Percentiles rank a stretch among this genome's conserved stretches.
Conservation (phyloP, 2,888 invertebrate species). For the Drosophila testacea region DNA sequence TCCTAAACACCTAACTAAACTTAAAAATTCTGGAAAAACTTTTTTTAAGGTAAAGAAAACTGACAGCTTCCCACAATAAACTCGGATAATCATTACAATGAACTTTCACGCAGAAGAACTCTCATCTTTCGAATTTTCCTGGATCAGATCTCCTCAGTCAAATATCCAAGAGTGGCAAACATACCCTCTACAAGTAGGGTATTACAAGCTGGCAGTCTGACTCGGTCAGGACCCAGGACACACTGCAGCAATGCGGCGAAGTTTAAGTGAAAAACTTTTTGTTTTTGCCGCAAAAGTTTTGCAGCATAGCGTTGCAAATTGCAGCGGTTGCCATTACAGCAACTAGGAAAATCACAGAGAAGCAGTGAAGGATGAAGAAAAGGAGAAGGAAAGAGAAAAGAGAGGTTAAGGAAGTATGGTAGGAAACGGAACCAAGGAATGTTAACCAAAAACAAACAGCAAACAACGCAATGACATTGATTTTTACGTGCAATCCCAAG, state of each 20-base stretch:
- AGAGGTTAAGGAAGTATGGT: constrained; percentile 14
- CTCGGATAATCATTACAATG: too few relatives aligned
- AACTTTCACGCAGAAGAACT: too few relatives aligned
- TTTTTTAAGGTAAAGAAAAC: too few relatives aligned
- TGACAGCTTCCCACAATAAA: too few relatives aligned
- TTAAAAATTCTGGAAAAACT: too few relatives aligned
- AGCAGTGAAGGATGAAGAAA: constrained; percentile 1
- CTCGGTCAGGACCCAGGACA: constrained; percentile 34
- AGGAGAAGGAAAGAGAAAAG: too few relatives aligned
- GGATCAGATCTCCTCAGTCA: background rate
- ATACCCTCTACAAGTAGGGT: constrained; percentile 15
- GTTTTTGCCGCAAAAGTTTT: constrained; percentile 73
- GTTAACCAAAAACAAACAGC: constrained; percentile 77
- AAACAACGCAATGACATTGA: constrained; percentile 78
- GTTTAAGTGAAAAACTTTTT: constrained; percentile 79
- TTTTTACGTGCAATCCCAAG: constrained; percentile 59
- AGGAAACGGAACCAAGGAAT: constrained; percentile 73
- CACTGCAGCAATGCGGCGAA: constrained; percentile 75
- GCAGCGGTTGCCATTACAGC: constrained; percentile 71
- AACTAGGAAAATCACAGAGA: constrained; percentile 64
- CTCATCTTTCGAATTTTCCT: background rate
- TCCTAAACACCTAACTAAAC: too few relatives aligned
- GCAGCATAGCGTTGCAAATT: constrained; percentile 70
- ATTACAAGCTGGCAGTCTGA: constrained; percentile 21
- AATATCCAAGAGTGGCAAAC: constrained; percentile 19